A percentile compares a stretch with the other conserved stretches of the same genome.
Conservation (phyloP, 2,888 invertebrate species). For the Scaptomyza cyrtandrae region DNA sequence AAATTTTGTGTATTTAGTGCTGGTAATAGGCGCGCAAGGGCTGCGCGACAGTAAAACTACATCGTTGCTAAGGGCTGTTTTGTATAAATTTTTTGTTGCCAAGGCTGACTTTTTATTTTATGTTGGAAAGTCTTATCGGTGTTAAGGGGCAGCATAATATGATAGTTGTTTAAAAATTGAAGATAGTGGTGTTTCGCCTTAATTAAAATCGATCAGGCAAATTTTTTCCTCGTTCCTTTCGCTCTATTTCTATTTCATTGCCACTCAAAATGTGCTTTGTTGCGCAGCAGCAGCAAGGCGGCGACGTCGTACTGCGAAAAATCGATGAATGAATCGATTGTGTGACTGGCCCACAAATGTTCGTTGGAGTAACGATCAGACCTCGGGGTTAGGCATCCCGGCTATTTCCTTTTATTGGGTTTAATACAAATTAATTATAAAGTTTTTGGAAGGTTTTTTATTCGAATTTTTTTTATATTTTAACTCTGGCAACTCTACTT, state of each 20-base stretch:
- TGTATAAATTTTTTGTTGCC: constrained; percentile 65
- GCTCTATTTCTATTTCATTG: constrained; percentile 21
- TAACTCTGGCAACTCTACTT: constrained; percentile 67
- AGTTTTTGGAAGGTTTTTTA: neutral
- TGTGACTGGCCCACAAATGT: constrained; percentile 44
- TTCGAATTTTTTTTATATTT: constrained; percentile 21
- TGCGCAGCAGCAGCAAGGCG: constrained; percentile 69
- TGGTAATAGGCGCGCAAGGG: constrained; percentile 57
- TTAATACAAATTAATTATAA: constrained; percentile 30
- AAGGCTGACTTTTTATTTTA: constrained; percentile 47
- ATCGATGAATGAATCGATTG: constrained; percentile 85
- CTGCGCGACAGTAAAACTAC: constrained; percentile 56
- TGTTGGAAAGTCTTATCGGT: constrained; percentile 24
- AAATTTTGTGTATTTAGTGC: constrained; percentile 75
- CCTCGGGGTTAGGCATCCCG: neutral
- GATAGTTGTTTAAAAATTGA: constrained; percentile 54
- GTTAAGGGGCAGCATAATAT: constrained; percentile 33
- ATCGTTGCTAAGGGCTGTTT: constrained; percentile 78
- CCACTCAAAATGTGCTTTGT: constrained; percentile 68
- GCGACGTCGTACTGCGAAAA: constrained; percentile 78
- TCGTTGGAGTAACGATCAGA: constrained; percentile 1
- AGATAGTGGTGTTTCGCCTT: constrained; percentile 27
- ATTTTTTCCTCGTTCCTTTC: constrained; percentile 24
- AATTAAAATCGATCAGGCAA: constrained; percentile 39
- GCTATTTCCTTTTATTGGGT: constrained; percentile 11